A percentile compares a stretch with the other conserved stretches of the same genome.
phyloP scores from a whole-genome alignment of 2,888 invertebrate species.

The Teinopalpus imperialis region DNA sequence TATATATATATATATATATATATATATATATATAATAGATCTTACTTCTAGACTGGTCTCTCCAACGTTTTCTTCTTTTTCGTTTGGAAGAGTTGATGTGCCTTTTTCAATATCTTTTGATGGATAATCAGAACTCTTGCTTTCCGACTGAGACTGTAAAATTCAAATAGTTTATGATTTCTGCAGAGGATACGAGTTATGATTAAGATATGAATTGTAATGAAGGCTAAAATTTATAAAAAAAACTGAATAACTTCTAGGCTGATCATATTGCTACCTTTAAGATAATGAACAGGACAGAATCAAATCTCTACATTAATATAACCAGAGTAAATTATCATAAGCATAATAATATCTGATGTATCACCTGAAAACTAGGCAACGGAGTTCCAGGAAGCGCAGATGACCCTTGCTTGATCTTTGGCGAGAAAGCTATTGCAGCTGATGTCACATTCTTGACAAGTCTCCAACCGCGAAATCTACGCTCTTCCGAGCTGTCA shows the following conservation, averaged over 20 bases:
- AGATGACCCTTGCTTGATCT: conserved; percentile 36
- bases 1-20: not conserved
- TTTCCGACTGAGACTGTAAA: conserved; percentile 51
- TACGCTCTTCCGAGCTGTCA: conserved; percentile 51
- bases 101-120: conserved; percentile 50
- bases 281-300: no score
- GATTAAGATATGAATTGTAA: not conserved
- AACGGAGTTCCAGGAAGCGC: conserved; percentile 59
- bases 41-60: conserved; percentile 66
- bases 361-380: conserved; percentile 54
- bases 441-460: conserved; percentile 58
- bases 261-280: no score
- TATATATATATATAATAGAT: no score
- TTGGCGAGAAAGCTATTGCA: conserved; percentile 53
- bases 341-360: not conserved
- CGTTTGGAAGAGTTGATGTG: conserved; percentile 43
- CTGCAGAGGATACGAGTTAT: not conserved
- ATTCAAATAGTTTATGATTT: no score
- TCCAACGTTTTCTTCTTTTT: conserved; percentile 59
- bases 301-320: no score
- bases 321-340: no score
- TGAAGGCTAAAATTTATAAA: not conserved
- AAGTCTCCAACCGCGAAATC: conserved; percentile 53
- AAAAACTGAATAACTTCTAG: not conserved
- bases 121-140: conserved; percentile 48